These are phyloP conservation scores for Trichonephila clavipes DNA, from an alignment of 1,140 invertebrate genomes.

Conservation along the genomic window DNA sequence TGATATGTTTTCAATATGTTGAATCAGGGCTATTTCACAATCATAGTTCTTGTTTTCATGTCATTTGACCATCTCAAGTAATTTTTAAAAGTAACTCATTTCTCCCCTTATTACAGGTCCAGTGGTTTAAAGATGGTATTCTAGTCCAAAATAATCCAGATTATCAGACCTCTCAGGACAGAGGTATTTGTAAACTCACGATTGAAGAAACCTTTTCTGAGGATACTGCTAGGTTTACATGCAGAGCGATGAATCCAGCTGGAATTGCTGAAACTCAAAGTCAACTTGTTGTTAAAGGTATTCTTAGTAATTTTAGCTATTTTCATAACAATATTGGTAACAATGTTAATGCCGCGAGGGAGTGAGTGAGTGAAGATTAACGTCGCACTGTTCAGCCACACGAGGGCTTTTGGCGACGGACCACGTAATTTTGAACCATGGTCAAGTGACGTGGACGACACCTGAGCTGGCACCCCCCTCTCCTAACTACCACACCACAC, in stretches of 20 bases:
- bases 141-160: conserved; percentile 94
- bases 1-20: no score
- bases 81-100: not conserved
- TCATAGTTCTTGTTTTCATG: no score
- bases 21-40: no score
- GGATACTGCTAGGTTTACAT: conserved; percentile 90
- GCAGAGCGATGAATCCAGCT: conserved; percentile 86
- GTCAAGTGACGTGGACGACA: no score
- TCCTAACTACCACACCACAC: no score
- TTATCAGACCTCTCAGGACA: conserved; percentile 84
- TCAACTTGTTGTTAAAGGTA: conserved; percentile 87
- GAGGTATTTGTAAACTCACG: conserved; percentile 84
- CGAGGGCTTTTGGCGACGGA: no score
- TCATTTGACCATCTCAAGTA: not conserved
- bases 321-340: not conserved
- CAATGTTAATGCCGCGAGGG: no score
- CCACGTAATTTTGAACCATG: no score
- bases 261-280: conserved; percentile 88
- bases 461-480: no score
- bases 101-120: conserved; percentile 82
- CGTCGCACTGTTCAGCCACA: no score
- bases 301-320: not conserved
- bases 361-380: no score
- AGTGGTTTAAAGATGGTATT: conserved; percentile 95
- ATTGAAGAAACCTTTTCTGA: conserved; percentile 91